Evolutionary conservation across 2,797 vertebrate species (phyloP), one percentile per base, ranked within the genome.

Genomic region (Darevskia nairensis): DNA sequence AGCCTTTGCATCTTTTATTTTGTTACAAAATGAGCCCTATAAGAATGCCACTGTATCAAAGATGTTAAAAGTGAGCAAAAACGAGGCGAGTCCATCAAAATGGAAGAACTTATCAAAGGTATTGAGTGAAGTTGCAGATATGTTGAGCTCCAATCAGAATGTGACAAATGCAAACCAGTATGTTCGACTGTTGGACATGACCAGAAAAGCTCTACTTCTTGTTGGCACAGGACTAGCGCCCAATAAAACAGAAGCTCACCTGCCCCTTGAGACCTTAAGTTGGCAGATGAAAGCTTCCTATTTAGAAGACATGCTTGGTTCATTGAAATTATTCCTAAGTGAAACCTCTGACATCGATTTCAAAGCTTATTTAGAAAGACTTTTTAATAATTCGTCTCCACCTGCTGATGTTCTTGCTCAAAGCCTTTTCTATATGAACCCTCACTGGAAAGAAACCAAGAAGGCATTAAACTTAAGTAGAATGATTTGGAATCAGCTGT

Each of bases 1-100:
- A 59, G 46, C 88, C 32, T 75, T 79, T 2, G 0, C 0, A 0
- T 77, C 92, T 32, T 86, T 88, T n/a, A 39, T 41, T 7, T 44
- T 90, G 50, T 71, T 59, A 5, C 82, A 66, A 72, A 50, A 8
- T 46, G 86, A 93, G 17, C 74, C 90, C 17, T 72, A 21, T 0
- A 25, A 23, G 39, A 82, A 77, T 41, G 50, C 32, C 29, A 55
- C 44, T 4, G 0, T 89, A 23, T 84, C 86, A 0, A 27, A 83
- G 1, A 21, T 94, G 17, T 71, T 95, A 86, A 90, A 89, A 85
- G 77, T 29, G 19, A 76, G 32, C 27, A 76, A 85, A 50, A 66
- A 80, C 35, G 76, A 27, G 84, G 69, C 21, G 41, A 83, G 69
- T 44, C 66, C 83, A 13, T 79, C 15, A 55, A 66, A 85, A 71